Base-by-base conservation (phyloP, 2,888 invertebrate species). In the Cantharis nigra region DNA sequence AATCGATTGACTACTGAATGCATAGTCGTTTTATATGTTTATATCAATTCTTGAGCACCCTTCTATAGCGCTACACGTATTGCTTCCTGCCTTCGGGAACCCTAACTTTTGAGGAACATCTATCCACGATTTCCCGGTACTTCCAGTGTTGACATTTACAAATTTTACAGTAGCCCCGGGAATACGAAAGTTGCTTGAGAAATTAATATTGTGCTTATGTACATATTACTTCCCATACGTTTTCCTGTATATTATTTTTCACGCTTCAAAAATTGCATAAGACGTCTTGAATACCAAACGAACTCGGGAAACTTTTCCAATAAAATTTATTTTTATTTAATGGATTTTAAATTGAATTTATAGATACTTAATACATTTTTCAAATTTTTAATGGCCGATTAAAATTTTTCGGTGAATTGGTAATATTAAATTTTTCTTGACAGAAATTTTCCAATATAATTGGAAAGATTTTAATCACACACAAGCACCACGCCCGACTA, bases 1-100 rank as follows among this genome's bases (percentile, higher is more conserved):
- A 85, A 85, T 85, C 85, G 85, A 85, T 85, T 85, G 84, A 84
- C 81, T 84, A 81, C 82, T 84, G 84, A 83, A 83, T 84, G 82
- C 82, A 83, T 82, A 78, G 82, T 80, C 82, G 82, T 84, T 85
- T 85, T 85, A 83, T 85, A 83, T 83, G 84, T 85, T 85, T 85
- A 85, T 84, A 84, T 85, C 84, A 80, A 81, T 80, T 81, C 80
- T 80, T 80, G 81, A 83, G 81, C 81, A 77, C 82, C 83, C 83
- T 78, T 79, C 81, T 81, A 83, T 81, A 79, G 79, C 83, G 71
- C 74, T 80, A 81, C 78, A 78, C 79, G 82, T 83, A 83, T 83
- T 83, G 81, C 82, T 83, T 83, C 83, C 82, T 82, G 82, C 82
- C 82, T 82, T 80, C 78, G 83, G 83, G 82, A 81, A 80, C 81